Percentiles rank a stretch among this genome's conserved stretches.
These are phyloP conservation scores for Leucopsar rothschildi DNA, from an alignment of 2,113 vertebrate species.

Conservation along the genomic window DNA sequence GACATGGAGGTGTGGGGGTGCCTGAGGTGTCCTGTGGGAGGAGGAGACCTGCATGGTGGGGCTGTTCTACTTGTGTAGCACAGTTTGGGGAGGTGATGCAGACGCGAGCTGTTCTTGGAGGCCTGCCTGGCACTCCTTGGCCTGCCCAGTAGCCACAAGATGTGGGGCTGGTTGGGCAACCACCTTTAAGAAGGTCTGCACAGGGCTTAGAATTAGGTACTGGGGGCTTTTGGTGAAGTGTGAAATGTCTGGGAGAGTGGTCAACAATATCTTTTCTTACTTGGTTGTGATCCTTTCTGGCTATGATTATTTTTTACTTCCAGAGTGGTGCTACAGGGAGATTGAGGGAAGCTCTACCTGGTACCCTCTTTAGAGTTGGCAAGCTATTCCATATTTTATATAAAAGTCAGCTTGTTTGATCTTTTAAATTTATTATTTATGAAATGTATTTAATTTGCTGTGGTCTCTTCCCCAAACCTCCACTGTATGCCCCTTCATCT, in stretches of 20 bases:
- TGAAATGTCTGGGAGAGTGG: neutral
- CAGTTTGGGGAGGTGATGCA: neutral
- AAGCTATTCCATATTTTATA: neutral
- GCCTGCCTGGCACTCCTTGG: neutral
- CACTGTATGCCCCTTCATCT: neutral
- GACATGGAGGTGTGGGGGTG: neutral
- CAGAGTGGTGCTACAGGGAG: neutral
- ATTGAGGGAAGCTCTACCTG: neutral
- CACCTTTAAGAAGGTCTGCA: neutral
- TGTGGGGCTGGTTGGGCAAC: neutral
- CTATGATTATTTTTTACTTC: neutral
- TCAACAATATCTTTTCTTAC: neutral
- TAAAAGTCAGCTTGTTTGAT: neutral
- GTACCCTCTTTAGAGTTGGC: neutral
- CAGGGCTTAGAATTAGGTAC: neutral
- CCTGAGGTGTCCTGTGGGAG: neutral
- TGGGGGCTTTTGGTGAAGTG: neutral
- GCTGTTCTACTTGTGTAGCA: accelerated
- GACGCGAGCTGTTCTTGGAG: neutral
- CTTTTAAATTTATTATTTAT: neutral
- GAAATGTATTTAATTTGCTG: neutral
- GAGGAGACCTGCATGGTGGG: too few species aligned
- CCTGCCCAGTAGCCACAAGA: neutral
- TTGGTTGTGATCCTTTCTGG: neutral
- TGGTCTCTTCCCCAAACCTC: neutral